Base-by-base conservation (phyloP, 2,113 vertebrate genomes). In the Bubo blakistoni region DNA sequence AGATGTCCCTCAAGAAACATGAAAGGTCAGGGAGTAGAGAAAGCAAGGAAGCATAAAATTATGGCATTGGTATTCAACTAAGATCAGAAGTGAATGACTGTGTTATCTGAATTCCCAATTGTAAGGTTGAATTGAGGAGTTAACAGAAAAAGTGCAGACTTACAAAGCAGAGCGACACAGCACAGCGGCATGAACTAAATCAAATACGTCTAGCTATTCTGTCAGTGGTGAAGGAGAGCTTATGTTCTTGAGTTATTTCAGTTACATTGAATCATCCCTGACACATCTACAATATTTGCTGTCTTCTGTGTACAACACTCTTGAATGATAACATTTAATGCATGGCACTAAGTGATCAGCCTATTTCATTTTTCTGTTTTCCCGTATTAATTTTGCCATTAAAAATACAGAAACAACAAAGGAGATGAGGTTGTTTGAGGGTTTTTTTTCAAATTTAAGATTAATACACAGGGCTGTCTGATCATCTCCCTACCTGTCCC, bases 21-120 rank as follows among this genome's bases (percentile, higher is more conserved):
- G 78, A 97, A 97, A 97, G 95, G 92, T 96, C 83, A 96, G 94
- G 84, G 80, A 85, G 78, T 20, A 88, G 52, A 90, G 73, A 88
- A 92, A 81, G 95, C 94, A 94, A 88, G 59, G 86, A 95, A 96
- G 94, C 85, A 90, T 83, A 92, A 97, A 96, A 97, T 96, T 94
- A 96, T 96, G 84, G 91, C 95, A 97, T 95, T 96, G 92, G 95
- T 96, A 97, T 96, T 97, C 96, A 94, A 27, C 86, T 58, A 97
- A 90, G 92, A 95, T 96, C 89, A 95, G 91, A 96, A 97, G 78
- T 65, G 81, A 85, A 91, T 74, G 84, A 78, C 81, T 96, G 59
- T 88, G 81, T 94, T 96, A 88, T 88, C 89, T 94, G 94, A 97
- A 97, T 96, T 97, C 93, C 95, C 89, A 94, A 67, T 88, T 89